These are phyloP conservation scores for Octomys mimax DNA, from an alignment of 2,797 vertebrate genomes.

Conservation along the genomic window DNA sequence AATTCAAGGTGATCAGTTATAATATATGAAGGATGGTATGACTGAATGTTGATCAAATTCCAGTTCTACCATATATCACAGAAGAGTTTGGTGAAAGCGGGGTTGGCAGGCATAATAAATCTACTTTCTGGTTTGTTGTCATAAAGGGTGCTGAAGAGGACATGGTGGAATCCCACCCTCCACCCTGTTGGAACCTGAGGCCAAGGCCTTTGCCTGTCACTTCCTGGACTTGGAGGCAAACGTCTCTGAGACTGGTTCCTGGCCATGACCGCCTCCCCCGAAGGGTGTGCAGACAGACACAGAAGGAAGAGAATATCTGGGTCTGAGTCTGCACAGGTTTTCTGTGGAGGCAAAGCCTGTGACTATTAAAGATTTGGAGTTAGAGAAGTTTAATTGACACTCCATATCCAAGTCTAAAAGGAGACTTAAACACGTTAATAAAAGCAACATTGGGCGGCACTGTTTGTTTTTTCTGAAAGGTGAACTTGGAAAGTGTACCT, in stretches of 20 bases:
- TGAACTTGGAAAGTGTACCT: neutral
- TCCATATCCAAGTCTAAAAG: neutral
- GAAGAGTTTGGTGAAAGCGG: neutral
- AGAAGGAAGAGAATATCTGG: neutral
- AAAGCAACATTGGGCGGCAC: neutral
- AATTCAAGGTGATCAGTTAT: neutral
- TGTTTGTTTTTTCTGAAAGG: constrained; percentile 21
- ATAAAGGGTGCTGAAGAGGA: neutral
- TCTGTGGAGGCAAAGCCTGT: neutral
- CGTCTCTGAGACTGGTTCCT: neutral
- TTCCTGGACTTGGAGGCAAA: constrained; percentile 14
- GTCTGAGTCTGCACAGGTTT: neutral
- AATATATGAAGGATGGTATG: neutral
- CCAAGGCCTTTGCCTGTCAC: neutral
- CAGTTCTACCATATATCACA: neutral
- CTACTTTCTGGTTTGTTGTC: neutral
- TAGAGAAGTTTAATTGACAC: neutral
- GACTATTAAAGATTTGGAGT: neutral
- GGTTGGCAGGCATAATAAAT: neutral
- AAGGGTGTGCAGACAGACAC: neutral
- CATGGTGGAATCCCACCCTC: neutral
- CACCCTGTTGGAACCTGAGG: neutral
- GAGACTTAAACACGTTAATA: neutral
- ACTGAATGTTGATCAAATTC: constrained; percentile 23
- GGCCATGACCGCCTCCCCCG: neutral